phyloP scores from a whole-genome alignment of 2,888 invertebrate species.

The Tenthredo livida region DNA sequence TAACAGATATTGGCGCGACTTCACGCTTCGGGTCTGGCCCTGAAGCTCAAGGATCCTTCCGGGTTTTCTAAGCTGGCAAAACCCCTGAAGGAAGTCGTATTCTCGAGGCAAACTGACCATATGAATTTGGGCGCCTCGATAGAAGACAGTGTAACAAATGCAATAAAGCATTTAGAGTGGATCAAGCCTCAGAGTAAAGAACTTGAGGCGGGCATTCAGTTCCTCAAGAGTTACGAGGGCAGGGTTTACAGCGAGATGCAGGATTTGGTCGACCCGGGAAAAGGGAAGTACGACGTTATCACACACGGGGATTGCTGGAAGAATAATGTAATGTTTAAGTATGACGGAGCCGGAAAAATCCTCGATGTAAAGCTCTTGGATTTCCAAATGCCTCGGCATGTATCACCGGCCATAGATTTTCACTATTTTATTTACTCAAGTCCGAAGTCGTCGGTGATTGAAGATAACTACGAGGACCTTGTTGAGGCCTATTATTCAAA shows the following conservation, averaged over 20 bases:
- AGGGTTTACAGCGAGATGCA: constrained; percentile 56
- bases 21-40: constrained; percentile 65
- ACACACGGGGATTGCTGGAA: constrained; percentile 71
- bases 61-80: constrained; percentile 61
- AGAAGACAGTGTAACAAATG: constrained; percentile 56
- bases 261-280: constrained; percentile 56
- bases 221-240: constrained; percentile 54
- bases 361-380: constrained; percentile 56
- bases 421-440: constrained; percentile 70
- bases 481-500: constrained; percentile 61
- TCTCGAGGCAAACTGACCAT: constrained; percentile 58
- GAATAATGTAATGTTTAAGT: constrained; percentile 69
- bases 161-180: constrained; percentile 60
- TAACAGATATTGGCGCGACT: constrained; percentile 66
- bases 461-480: constrained; percentile 62
- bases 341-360: constrained; percentile 57
- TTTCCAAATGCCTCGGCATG: constrained; percentile 61
- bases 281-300: constrained; percentile 64
- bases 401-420: constrained; percentile 67
- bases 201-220: constrained; percentile 54
- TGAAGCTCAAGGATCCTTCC: constrained; percentile 61
- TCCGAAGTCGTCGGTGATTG: constrained; percentile 61
- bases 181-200: constrained; percentile 58
- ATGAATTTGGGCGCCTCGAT: constrained; percentile 60
- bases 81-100: constrained; percentile 63